These are phyloP conservation scores for Catagonus wagneri DNA, from an alignment of 2,113 vertebrate species.

Conservation along the genomic window DNA sequence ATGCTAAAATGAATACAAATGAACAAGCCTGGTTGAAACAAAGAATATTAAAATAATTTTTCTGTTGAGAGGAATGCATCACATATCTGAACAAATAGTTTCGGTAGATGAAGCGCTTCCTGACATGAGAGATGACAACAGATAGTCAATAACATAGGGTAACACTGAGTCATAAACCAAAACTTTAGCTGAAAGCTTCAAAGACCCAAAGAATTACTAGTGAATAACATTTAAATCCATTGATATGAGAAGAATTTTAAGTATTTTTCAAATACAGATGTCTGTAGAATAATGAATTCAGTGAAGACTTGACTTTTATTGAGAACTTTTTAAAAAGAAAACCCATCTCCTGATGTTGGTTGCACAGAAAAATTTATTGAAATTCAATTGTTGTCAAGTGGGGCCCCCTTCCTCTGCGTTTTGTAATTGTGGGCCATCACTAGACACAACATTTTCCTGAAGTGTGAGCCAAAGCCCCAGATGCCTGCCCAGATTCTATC, in stretches of 20 bases:
- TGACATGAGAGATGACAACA: slow-evolving; percentile 56
- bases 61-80: slow-evolving; percentile 11
- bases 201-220: slow-evolving; percentile 75
- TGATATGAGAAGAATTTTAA: slow-evolving; percentile 81
- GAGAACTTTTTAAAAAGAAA: slow-evolving; percentile 56
- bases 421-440: slow-evolving; percentile 27
- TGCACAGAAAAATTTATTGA: slow-evolving; percentile 45
- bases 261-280: slow-evolving; percentile 77
- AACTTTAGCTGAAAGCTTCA: slow-evolving; percentile 76
- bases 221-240: slow-evolving; percentile 80
- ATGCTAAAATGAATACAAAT: slow-evolving; percentile 12
- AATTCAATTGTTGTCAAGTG: slow-evolving; percentile 44
- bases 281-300: slow-evolving; percentile 74
- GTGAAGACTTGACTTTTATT: slow-evolving; percentile 62
- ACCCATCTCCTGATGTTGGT: slow-evolving; percentile 33
- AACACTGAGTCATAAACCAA: slow-evolving; percentile 73
- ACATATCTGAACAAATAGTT: slow-evolving; percentile 26
- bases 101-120: slow-evolving; percentile 45
- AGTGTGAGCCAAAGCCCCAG: slow-evolving; percentile 39
- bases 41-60: slow-evolving; percentile 43
- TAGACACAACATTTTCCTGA: slow-evolving; percentile 52
- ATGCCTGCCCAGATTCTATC: slow-evolving; percentile 61
- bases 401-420: slow-evolving; percentile 50
- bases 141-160: slow-evolving; percentile 61
- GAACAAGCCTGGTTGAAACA: background rate